Base-by-base conservation (phyloP, 30 jellyfish, hydroid and myxozoan genomes). In the Aurelia aurita region DNA sequence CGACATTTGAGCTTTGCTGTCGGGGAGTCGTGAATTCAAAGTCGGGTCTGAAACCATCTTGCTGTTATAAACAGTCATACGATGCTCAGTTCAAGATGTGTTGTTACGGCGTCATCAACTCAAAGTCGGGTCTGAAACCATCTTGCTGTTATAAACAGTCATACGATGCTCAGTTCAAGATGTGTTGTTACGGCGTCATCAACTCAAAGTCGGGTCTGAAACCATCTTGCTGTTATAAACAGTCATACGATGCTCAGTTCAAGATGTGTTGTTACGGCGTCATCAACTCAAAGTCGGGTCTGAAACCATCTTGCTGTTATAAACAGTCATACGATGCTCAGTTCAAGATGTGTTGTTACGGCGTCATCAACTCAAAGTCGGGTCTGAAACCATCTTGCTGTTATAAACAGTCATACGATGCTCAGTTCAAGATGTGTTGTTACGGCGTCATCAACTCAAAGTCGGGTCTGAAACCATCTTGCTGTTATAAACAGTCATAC, bases 181-280 rank as follows among this genome's bases (percentile, higher is more conserved):
- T 58, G 47, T 77, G 88, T 27, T 77, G 88, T 62, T 18, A 21
- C 5, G 88, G 88, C 16, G 88, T 77, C 20, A 32, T 77, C 39
- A 23, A 46, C 35, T 32, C 69, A 58, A 77, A 29, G 45, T 55
- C 87, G 19, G 87, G 87, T 21, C 62, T 69, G 20, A 15, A n/a
- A 15, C 82, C 82, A 28, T 28, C 25, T 5, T 69, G 82, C 35
- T 69, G 82, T 69, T 71, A 71, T 0, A 28, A 71, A 7, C 15
- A 28, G 47, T 20, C 54, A 13, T 64, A 64, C 16, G 77, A 64
- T 19, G 10, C 47, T 11, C 3, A 20, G 4, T 64, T 64, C 77
- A 64, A 64, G 10, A 64, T 5, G 15, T 64, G 77, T 13, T 64
- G 77, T 22, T 18, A 26, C 5, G 77, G 58, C n/a, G n/a, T n/a